Percentiles rank a stretch among this genome's conserved stretches.
phyloP scores from a whole-genome alignment of 2,797 vertebrate genomes.

The Mus spretus region DNA sequence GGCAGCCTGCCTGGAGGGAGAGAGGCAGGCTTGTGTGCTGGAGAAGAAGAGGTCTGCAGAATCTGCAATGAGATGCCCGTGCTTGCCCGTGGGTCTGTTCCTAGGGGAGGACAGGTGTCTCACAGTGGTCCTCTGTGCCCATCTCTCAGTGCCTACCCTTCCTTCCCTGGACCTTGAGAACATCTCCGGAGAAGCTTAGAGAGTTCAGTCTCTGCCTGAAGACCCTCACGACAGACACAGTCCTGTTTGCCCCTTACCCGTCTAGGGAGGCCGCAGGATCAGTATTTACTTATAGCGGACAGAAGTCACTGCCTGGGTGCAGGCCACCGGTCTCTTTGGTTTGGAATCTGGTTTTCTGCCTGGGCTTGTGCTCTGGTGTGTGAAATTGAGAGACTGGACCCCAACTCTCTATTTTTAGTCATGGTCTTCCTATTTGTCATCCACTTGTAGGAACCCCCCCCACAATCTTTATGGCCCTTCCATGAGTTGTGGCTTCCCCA shows the following conservation, averaged over 20 bases:
- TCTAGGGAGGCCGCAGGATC: background rate
- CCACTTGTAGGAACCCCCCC: background rate
- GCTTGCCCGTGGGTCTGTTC: background rate
- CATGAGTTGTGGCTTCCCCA: conserved; percentile 22
- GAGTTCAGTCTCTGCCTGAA: background rate
- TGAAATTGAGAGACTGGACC: background rate
- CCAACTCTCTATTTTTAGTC: background rate
- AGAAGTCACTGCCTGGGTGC: background rate
- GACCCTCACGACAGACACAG: background rate
- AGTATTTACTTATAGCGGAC: background rate
- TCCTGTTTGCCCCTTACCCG: background rate
- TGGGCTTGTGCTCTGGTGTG: background rate
- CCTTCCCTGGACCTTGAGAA: background rate
- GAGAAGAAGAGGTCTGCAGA: conserved; percentile 27
- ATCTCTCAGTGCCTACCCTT: background rate
- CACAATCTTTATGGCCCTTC: background rate
- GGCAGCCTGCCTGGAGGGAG: conserved; percentile 79
- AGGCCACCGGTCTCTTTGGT: background rate
- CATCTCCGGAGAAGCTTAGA: background rate
- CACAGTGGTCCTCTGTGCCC: background rate
- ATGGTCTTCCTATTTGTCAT: background rate
- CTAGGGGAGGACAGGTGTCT: background rate
- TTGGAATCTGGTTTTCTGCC: background rate
- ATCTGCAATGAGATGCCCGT: background rate
- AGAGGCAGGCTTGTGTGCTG: conserved; percentile 52